Evolutionary conservation across 2,113 vertebrate species (phyloP).

Genomic region (Dunckerocampus dactyliophorus): DNA sequence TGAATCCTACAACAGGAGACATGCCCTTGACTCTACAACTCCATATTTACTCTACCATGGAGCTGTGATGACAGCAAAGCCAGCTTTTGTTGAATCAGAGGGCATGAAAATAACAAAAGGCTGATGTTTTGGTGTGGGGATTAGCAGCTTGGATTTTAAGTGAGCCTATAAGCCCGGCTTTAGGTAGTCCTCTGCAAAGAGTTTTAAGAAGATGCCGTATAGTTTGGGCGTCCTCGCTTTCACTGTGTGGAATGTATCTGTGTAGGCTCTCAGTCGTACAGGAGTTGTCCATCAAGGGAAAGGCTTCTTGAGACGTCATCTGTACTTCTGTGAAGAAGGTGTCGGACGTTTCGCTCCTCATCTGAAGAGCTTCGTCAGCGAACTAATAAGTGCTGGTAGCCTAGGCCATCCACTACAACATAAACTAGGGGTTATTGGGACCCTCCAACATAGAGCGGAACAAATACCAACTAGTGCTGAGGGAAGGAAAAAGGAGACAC

Average conservation of each 20-base stretch:
- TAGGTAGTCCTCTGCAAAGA: conserved; percentile 9
- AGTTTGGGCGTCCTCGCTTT: neutral
- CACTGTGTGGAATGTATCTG: conserved; percentile 9
- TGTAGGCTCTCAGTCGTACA: no score
- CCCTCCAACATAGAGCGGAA: no score
- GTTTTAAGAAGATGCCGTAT: conserved; percentile 1
- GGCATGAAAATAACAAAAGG: neutral
- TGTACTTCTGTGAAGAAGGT: no score
- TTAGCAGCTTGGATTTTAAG: conserved; percentile 4
- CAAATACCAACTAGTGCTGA: no score
- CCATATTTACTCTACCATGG: neutral
- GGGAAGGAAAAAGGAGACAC: no score
- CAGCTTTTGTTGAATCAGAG: neutral
- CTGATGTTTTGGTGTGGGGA: conserved; percentile 6
- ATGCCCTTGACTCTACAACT: neutral
- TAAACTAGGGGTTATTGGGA: no score
- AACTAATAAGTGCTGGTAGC: no score
- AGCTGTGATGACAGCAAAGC: neutral
- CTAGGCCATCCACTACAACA: no score
- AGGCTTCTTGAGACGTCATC: no score
- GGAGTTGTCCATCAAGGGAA: no score
- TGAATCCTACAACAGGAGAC: neutral
- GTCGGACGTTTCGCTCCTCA: no score
- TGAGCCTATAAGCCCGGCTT: conserved; percentile 15
- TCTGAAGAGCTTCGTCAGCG: no score